Conservation (phyloP, 2,113 vertebrate species). For the Sphaerodactylus townsendi region DNA sequence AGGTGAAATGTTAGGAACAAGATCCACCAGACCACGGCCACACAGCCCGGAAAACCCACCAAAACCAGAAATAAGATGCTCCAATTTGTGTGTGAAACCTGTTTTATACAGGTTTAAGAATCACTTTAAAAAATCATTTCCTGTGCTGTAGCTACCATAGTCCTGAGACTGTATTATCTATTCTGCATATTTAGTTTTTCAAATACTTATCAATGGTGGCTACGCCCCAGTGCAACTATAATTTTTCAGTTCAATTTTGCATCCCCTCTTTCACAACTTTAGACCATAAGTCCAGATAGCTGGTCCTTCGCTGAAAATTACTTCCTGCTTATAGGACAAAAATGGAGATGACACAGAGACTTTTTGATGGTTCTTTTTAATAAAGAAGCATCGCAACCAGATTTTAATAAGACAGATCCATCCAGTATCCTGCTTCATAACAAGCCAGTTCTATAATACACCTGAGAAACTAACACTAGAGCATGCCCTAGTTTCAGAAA, state of each 20-base stretch:
- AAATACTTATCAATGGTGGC: constrained; percentile 39
- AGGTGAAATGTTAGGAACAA: no score
- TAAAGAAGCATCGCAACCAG: constrained; percentile 26
- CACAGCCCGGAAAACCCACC: no score
- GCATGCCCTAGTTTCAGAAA: not conserved
- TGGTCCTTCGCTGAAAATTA: not conserved
- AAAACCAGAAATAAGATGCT: constrained; percentile 44
- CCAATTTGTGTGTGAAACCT: constrained; percentile 11
- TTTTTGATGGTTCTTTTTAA: constrained; percentile 45
- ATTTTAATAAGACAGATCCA: constrained; percentile 42
- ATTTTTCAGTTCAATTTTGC: not conserved
- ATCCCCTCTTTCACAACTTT: not conserved
- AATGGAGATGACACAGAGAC: not conserved
- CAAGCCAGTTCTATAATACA: constrained; percentile 3
- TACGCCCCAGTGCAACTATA: not conserved
- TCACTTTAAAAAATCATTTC: constrained; percentile 29
- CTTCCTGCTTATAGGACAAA: not conserved
- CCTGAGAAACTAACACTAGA: not conserved
- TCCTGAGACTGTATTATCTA: constrained; percentile 34
- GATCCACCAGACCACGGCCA: no score
- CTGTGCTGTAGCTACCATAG: constrained; percentile 19
- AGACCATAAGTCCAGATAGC: not conserved
- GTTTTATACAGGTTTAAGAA: constrained; percentile 49
- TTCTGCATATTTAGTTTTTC: constrained; percentile 49
- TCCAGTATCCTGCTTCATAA: constrained; percentile 36